phyloP scores from a whole-genome alignment of 2,888 invertebrate species.

The Caradrina kadenii region DNA sequence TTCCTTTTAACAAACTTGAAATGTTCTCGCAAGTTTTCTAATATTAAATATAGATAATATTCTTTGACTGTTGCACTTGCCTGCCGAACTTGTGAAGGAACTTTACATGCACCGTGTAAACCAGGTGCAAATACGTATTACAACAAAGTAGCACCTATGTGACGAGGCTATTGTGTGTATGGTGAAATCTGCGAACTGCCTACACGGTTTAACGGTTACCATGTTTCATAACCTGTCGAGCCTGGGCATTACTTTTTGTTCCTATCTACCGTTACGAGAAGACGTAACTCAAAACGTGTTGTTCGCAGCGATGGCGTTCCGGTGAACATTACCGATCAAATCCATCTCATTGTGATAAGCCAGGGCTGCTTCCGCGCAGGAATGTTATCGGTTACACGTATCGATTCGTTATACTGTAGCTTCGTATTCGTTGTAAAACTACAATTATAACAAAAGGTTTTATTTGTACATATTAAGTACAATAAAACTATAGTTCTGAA shows the following conservation, averaged over 20 bases:
- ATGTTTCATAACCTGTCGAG: conserved; percentile 54
- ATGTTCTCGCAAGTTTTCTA: conserved; percentile 10
- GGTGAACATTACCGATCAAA: conserved; percentile 72
- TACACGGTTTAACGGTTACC: conserved; percentile 28
- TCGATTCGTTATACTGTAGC: conserved; percentile 70
- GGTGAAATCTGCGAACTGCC: conserved; percentile 47
- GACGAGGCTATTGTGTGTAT: conserved; percentile 26
- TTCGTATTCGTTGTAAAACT: conserved; percentile 44
- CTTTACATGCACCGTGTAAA: conserved; percentile 7
- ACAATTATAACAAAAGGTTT: conserved; percentile 19
- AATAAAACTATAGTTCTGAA: too few species aligned
- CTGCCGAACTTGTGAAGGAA: not conserved
- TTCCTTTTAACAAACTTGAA: conserved; percentile 7
- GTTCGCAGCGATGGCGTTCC: conserved; percentile 62
- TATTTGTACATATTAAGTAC: not conserved
- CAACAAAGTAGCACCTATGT: conserved; percentile 37
- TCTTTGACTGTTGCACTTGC: not conserved
- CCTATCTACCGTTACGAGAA: conserved; percentile 61
- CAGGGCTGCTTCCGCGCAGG: conserved; percentile 70
- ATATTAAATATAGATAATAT: conserved; percentile 17
- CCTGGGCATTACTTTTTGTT: conserved; percentile 40
- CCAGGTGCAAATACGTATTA: conserved; percentile 4
- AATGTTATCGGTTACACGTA: conserved; percentile 75
- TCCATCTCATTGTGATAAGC: conserved; percentile 69
- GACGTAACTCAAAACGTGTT: conserved; percentile 62